phyloP scores from a whole-genome alignment of 2,888 invertebrate species.

The Thysanoteuthis rhombus region DNA sequence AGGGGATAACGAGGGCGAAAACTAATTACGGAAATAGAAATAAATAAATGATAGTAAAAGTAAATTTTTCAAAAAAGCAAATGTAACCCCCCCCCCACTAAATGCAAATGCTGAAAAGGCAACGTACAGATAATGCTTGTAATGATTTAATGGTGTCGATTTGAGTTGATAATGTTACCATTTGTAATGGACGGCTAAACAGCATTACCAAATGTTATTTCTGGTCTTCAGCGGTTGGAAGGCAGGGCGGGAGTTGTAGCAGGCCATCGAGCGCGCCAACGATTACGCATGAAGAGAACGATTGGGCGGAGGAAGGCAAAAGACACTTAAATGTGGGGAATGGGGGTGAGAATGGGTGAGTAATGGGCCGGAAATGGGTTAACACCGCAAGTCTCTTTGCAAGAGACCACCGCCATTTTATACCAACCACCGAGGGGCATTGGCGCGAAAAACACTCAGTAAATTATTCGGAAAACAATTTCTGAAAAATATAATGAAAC shows the following conservation, averaged over 20 bases:
- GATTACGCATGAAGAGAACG: not conserved
- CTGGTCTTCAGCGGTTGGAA: not conserved
- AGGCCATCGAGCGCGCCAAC: constrained; percentile 12
- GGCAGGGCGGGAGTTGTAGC: not conserved
- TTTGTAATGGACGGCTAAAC: not conserved
- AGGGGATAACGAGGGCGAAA: not conserved
- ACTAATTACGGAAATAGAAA: not conserved
- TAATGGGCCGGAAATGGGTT: not conserved
- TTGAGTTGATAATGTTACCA: not conserved
- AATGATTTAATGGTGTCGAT: not conserved
- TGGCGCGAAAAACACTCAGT: constrained; percentile 12
- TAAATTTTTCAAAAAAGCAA: not conserved
- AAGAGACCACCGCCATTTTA: not conserved
- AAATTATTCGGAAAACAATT: not conserved
- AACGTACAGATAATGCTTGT: not conserved
- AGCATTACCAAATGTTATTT: not conserved
- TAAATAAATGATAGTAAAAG: not conserved
- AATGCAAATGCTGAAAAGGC: not conserved
- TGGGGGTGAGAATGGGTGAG: not conserved
- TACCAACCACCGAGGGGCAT: not conserved
- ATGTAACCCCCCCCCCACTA: not conserved
- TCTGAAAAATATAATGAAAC: not conserved
- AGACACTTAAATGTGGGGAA: not conserved
- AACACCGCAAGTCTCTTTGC: not conserved
- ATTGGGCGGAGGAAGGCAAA: not conserved